Evolutionary conservation across 92 coral and sea anemone genomes (phyloP), one percentile per base, ranked within the genome.

Genomic region (Paramuricea clavata): DNA sequence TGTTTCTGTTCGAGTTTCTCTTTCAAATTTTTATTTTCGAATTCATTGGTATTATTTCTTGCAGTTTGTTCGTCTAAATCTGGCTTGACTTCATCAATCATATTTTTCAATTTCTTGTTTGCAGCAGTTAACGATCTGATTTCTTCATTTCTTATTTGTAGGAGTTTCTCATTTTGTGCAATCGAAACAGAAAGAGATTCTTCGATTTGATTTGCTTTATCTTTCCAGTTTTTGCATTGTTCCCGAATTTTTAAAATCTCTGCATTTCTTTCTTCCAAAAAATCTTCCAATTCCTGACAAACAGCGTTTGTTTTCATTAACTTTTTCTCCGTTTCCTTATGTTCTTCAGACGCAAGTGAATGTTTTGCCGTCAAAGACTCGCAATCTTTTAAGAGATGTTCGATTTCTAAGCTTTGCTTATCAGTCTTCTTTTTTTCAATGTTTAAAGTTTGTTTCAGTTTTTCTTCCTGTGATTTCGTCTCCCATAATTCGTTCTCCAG

Each of bases 251-350:
- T 61, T 12, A 17, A 41, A 12, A 61, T 17, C 33, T 57, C 73
- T 6, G 47, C 39, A 15, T 60, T 79, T 61, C 59, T 34, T 39
- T 79, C 73, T 61, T 79, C 84, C 22, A 79, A 36, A 41, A 49
- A 12, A n/a, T 22, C 56, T 61, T 79, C 84, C 30, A 25, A 13
- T 9, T 57, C 73, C 36, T 21, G 12, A 69, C 56, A 19, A 33
- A 21, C 15, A 27, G 8, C 22, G 34, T 79, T 60, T 26, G 73
- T 54, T 60, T 59, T 42, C 17, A 31, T 11, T 27, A 79, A 57
- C 16, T 61, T 41, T 5, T 10, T 52, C 31, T 60, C 43, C 30
- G 72, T 22, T 60, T 79, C 30, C 72, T 34, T 47, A 13, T 19
- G 52, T 26, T 79, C 56, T 7, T 36, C 57, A 9, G 57, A 21